Base-by-base conservation (phyloP, 2,113 vertebrate species). In the Turdus rufiventris region DNA sequence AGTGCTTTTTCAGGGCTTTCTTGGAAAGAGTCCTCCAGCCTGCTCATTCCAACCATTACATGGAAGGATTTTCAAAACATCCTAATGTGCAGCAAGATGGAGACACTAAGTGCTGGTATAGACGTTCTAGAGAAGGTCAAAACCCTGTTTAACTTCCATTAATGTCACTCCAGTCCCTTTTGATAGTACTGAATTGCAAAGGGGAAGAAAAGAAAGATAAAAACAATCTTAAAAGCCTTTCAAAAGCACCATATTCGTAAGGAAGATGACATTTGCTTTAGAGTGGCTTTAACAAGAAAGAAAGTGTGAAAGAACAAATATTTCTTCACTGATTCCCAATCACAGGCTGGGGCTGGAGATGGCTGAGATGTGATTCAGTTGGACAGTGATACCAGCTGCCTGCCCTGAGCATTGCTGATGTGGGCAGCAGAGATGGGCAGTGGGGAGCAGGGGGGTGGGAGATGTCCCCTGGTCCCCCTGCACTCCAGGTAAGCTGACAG, bases 161-260 rank as follows among this genome's bases (percentile, higher is more conserved):
- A 84, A 86, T 84, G 82, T 75, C 78, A 83, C 72, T 88, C 47
- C 75, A 84, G 75, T 57, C 85, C 62, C 82, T 93, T 93, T 53
- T 80, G 79, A 63, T 67, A 24, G 48, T 33, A 33, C 33, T 67
- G 60, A 94, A 66, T 23, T 77, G 19, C 54, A 88, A 79, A 88
- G 29, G 36, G 43, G 4, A 48, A 48, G 54, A 58, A 82, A 29
- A 75, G 60, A 90, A 77, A 66, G 65, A 63, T 25, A n/a, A 92
- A 92, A 95, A 81, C 72, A 86, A 70, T 38, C 45, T 84, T 80
- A 67, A 93, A 94, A 95, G 68, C 71, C 71, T 91, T 92, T 77
- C 6, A 50, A 45, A 95, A 90, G 28, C 36, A 62, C 58, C 50
- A 73, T 17, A 38, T 61, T 91, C 36, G 56, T 84, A 57, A 86